Base-by-base conservation (phyloP, 2,888 invertebrate species). In the Microctonus aethiopoides region DNA sequence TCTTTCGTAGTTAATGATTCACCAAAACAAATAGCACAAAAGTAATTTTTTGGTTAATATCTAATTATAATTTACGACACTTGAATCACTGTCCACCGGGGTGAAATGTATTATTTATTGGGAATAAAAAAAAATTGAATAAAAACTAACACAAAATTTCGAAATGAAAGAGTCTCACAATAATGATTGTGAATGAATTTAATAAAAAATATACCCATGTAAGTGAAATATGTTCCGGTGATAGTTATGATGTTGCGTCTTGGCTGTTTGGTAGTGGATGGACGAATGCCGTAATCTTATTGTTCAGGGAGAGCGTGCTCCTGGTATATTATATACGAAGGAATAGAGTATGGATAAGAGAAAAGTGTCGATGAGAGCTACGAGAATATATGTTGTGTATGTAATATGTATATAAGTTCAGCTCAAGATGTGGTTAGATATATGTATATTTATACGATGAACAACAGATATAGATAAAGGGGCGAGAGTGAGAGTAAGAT, bases 221-320 rank as follows among this genome's bases (percentile, higher is more conserved):
- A n/a, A 22, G 5, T 13, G n/a, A 16, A 16, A 6, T 16, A 46
- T 51, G 62, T 51, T 51, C 51, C 29, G 36, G 0, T 54, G 13
- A 64, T 20, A 51, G 66, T 59, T 72, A n/a, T n/a, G n/a, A n/a
- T 41, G 41, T 16, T n/a, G 20, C 32, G 32, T 20, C 26, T 62
- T 46, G 62, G 20, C 36, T 68, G 74, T 64, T 46, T 70, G 68
- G 67, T 66, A 67, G 60, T 73, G 73, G 74, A 71, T 69, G 72
- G 64, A 68, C 71, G 62, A 71, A 67, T 62, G 34, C 36, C 34
- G 32, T 32, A 54, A 54, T 13, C 24, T 20, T 54, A 16, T 34
- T 24, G 24, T 22, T 16, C 63, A 66, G 67, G 70, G 52, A 56
- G 36, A 72, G 65, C 13, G 67, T 41, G 61, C 59, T n/a, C n/a